Percentiles rank a stretch among this genome's conserved stretches.
Conservation (phyloP, 2,797 vertebrate species). For the Acanthurus lineatus region DNA sequence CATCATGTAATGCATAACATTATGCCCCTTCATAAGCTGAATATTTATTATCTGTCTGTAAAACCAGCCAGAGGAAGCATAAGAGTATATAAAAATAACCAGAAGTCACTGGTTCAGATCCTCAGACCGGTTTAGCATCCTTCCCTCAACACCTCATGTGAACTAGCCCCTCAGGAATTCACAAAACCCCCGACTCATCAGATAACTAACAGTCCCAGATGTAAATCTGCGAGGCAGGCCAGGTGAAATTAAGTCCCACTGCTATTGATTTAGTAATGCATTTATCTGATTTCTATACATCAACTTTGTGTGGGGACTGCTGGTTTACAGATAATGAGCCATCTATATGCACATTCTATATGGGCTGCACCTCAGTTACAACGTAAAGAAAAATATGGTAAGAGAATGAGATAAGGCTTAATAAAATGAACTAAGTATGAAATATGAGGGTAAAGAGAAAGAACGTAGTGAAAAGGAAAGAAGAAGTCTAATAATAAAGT, state of each 20-base stretch:
- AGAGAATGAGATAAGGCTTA: slow-evolving; percentile 29
- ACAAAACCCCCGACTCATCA: slow-evolving; percentile 10
- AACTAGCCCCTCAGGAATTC: slow-evolving; percentile 19
- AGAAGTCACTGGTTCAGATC: slow-evolving; percentile 26
- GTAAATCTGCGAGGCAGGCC: slow-evolving; percentile 49
- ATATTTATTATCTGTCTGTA: slow-evolving; percentile 29
- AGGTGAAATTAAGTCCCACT: slow-evolving; percentile 68
- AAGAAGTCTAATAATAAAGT: slow-evolving; percentile 31
- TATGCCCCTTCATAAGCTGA: slow-evolving; percentile 32
- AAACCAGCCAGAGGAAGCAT: too few relatives aligned
- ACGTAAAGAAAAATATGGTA: slow-evolving; percentile 46
- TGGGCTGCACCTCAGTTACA: slow-evolving; percentile 22
- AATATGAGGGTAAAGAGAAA: background rate
- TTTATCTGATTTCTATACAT: slow-evolving; percentile 74
- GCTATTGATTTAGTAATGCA: slow-evolving; percentile 65
- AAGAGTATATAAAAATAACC: background rate
- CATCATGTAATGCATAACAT: slow-evolving; percentile 32
- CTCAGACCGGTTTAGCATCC: background rate
- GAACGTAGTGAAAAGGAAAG: background rate
- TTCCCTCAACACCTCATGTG: slow-evolving; percentile 15
- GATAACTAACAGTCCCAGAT: slow-evolving; percentile 30
- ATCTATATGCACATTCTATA: slow-evolving; percentile 74
- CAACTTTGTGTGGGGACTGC: slow-evolving; percentile 52
- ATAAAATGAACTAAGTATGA: slow-evolving; percentile 29
- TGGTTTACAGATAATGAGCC: slow-evolving; percentile 71